Conservation (phyloP, 2,797 vertebrate species). For the Sebastes melanostomus region DNA sequence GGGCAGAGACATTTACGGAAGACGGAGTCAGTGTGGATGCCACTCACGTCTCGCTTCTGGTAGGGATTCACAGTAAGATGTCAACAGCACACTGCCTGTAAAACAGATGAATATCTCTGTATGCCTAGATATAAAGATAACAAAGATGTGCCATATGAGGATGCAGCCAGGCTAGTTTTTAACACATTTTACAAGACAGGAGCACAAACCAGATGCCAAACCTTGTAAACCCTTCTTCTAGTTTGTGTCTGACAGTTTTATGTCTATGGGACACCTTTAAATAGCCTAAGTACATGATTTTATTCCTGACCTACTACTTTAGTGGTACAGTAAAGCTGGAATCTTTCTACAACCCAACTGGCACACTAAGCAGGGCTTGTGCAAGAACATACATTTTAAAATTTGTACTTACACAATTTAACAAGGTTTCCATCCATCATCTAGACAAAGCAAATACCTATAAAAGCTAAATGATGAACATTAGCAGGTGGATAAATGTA, state of each 20-base stretch:
- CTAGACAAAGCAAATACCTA: slow-evolving; percentile 45
- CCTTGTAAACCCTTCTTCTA: slow-evolving; percentile 49
- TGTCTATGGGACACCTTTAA: slow-evolving; percentile 23
- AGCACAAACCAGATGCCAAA: slow-evolving; percentile 46
- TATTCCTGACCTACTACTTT: neutral
- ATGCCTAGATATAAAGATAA: slow-evolving; percentile 14
- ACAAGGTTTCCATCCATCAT: slow-evolving; percentile 45
- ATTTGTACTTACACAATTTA: slow-evolving; percentile 27
- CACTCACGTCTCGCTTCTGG: too few relatives aligned
- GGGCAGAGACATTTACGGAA: too few relatives aligned
- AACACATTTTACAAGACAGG: slow-evolving; percentile 32
- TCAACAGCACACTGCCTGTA: neutral
- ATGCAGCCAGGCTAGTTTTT: neutral
- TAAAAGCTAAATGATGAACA: slow-evolving; percentile 55
- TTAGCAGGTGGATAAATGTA: slow-evolving; percentile 46
- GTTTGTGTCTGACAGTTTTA: slow-evolving; percentile 45
- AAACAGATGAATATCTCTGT: slow-evolving; percentile 6
- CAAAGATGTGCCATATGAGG: slow-evolving; percentile 4
- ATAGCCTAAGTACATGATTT: neutral
- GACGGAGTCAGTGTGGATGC: too few relatives aligned
- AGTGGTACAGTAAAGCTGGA: neutral
- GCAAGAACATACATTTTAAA: neutral
- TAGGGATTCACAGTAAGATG: neutral
- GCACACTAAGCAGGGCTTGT: neutral
- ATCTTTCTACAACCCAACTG: neutral